Conservation (phyloP, 1,140 invertebrate genomes). For the Tetramorium alpestre region DNA sequence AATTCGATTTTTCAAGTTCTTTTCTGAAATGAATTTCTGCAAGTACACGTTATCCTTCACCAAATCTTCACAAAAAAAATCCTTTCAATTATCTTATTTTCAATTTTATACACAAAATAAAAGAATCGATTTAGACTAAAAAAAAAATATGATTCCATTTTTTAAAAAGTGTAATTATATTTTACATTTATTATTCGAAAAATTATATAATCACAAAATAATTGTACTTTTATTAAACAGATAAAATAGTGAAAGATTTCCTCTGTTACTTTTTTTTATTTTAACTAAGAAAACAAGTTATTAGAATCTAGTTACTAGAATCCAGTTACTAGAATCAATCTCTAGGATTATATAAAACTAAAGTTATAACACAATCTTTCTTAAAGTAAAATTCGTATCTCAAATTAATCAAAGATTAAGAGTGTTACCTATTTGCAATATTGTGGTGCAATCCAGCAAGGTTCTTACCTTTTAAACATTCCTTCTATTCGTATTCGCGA, state of each 20-base stretch:
- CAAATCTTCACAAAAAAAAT: background rate
- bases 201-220: background rate
- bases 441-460: background rate
- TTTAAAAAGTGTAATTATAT: background rate
- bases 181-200: background rate
- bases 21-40: background rate
- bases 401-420: background rate
- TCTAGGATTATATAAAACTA: background rate
- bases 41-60: background rate
- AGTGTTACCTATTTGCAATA: background rate
- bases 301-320: no score
- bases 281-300: background rate
- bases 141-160: background rate
- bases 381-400: background rate
- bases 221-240: background rate
- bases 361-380: background rate
- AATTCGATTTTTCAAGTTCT: no score
- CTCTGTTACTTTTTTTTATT: background rate
- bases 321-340: background rate
- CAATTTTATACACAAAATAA: background rate
- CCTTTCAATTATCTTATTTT: background rate
- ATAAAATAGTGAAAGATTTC: background rate
- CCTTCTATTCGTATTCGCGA: slow-evolving; percentile 5
- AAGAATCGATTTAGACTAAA: background rate
- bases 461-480: background rate